phyloP scores from a whole-genome alignment of 2,888 invertebrate genomes.

The Scaeva pyrastri region DNA sequence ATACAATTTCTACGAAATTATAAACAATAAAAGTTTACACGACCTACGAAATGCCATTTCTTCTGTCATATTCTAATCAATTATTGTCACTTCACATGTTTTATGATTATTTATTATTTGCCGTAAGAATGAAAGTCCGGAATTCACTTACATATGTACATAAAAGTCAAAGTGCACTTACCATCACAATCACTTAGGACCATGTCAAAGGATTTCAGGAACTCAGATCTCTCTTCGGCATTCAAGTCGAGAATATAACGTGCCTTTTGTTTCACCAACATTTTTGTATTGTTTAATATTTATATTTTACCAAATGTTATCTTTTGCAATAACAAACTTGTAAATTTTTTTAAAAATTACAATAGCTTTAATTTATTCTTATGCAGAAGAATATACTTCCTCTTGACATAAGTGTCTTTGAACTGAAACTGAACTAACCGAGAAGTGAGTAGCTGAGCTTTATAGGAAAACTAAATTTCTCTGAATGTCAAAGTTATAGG shows the following conservation, averaged over 20 bases:
- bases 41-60: no score
- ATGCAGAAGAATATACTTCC: slow-evolving; percentile 27
- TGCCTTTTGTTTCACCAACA: slow-evolving; percentile 71
- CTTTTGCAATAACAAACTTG: neutral
- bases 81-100: no score
- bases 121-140: no score
- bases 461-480: slow-evolving; percentile 44
- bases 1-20: neutral
- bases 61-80: no score
- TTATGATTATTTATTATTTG: no score
- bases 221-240: slow-evolving; percentile 79
- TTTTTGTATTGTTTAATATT: slow-evolving; percentile 16
- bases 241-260: slow-evolving; percentile 80
- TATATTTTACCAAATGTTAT: neutral
- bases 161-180: slow-evolving; percentile 77
- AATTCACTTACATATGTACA: no score
- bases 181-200: slow-evolving; percentile 87
- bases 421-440: slow-evolving; percentile 70
- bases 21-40: neutral
- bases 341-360: neutral
- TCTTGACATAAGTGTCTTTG: slow-evolving; percentile 21
- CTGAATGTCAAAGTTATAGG: slow-evolving; percentile 37
- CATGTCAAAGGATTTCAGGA: slow-evolving; percentile 85
- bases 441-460: slow-evolving; percentile 63
- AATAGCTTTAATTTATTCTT: neutral